Conservation (phyloP, 2,113 vertebrate genomes). For the Pelecanoides urinatrix region DNA sequence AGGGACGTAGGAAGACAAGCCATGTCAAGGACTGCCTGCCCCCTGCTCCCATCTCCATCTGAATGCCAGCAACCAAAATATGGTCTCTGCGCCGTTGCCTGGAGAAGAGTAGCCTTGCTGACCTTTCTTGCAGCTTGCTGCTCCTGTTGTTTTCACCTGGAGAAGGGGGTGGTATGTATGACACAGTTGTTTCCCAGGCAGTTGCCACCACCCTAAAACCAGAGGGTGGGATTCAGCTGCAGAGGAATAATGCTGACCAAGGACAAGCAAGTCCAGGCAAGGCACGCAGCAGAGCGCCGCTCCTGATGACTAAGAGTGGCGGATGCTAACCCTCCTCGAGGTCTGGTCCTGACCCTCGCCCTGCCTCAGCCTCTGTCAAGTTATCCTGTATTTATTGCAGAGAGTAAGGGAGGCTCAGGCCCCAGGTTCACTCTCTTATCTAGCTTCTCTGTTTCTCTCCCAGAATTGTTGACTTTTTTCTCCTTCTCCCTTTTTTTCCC, state of each 20-base stretch:
- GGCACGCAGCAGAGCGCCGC: background rate
- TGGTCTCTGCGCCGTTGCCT: background rate
- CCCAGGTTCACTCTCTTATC: background rate
- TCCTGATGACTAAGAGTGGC: background rate
- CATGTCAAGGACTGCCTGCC: background rate
- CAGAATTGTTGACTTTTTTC: background rate
- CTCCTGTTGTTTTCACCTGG: background rate
- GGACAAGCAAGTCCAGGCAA: slow-evolving; percentile 39
- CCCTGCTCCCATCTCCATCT: background rate
- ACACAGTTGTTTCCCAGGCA: background rate
- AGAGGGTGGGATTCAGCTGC: slow-evolving; percentile 6
- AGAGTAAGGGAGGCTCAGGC: background rate
- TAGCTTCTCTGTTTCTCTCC: background rate
- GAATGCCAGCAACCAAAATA: background rate
- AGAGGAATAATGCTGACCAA: slow-evolving; percentile 22
- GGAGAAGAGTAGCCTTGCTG: background rate
- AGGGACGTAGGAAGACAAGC: background rate
- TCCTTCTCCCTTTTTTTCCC: background rate
- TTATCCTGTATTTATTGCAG: background rate
- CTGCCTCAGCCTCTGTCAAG: background rate
- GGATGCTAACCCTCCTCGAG: background rate
- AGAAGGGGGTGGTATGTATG: background rate
- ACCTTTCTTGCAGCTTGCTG: background rate
- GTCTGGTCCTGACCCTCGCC: background rate
- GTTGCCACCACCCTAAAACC: background rate